Percentiles rank a stretch among this genome's conserved stretches.
These are phyloP conservation scores for Synaphobranchus kaupii DNA, from an alignment of 2,797 vertebrate genomes.

Conservation along the genomic window DNA sequence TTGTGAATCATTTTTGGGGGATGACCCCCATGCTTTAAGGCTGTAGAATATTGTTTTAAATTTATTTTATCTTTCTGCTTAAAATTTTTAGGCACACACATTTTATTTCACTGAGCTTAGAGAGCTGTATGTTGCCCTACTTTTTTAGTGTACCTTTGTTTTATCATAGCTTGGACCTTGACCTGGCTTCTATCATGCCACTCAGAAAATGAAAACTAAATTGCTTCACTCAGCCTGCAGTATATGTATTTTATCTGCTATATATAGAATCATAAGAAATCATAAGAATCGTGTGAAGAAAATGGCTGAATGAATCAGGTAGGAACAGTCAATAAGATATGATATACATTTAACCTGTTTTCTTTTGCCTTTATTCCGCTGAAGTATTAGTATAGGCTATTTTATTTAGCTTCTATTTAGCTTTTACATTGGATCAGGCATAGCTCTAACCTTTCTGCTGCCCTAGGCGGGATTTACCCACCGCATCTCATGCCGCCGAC, in stretches of 20 bases:
- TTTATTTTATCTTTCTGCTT: too few species aligned
- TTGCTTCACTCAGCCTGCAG: constrained; percentile 14
- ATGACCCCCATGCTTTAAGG: background rate
- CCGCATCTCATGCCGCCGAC: too few species aligned
- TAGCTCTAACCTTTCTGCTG: too few species aligned
- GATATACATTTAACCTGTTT: background rate
- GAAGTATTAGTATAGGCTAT: too few species aligned
- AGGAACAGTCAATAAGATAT: background rate
- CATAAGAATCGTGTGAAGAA: background rate
- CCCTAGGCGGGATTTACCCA: too few species aligned
- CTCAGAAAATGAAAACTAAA: constrained; percentile 6
- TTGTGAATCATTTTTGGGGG: background rate
- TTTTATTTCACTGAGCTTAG: background rate
- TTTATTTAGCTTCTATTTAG: too few species aligned
- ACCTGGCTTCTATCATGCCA: background rate
- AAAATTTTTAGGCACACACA: too few species aligned
- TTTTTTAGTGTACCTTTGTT: background rate
- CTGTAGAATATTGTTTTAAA: too few species aligned
- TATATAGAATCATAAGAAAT: constrained; percentile 4
- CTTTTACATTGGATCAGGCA: too few species aligned
- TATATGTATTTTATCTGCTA: background rate
- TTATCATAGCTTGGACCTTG: background rate
- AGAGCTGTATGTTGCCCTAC: background rate
- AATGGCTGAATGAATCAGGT: background rate
- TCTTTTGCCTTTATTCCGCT: background rate